Evolutionary conservation across 2,797 vertebrate species (phyloP), one percentile per base, ranked within the genome.

Genomic region (Vireo griseus): DNA sequence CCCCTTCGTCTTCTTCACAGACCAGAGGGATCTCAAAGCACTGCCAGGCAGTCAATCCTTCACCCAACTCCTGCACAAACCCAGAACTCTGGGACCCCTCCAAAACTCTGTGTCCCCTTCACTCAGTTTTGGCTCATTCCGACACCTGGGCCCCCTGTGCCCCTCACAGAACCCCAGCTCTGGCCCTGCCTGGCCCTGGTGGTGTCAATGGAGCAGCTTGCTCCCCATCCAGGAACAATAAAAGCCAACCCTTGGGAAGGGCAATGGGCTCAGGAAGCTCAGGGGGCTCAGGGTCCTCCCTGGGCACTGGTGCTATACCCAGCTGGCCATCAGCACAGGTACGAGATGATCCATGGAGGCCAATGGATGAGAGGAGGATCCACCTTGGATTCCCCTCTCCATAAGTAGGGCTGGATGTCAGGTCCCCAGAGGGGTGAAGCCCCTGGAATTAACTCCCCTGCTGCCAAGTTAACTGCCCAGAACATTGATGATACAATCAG

Each of bases 381-480:
- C 59, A 69, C 59, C 39, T 5, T 2, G 48, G 1, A 61, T 75
- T 58, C 55, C 90, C 12, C 33, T 40, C 33, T 73, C 68, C 83
- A 29, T 33, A 8, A 76, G 9, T n/a, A n/a, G 47, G 44, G 67
- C 7, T 94, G 75, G 77, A 73, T 92, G 86, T 67, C 90, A 74
- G 68, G 58, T 79, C 92, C 74, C 55, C 0, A 0, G 62, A 78
- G 85, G 92, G 73, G n/a, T 63, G 79, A 82, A 77, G 69, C 63
- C 67, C 86, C 68, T 58, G 12, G 5, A 74, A 67, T 71, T 80
- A 54, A 79, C 85, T 94, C 83, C 94, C 92, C 58, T 28, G 67
- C 92, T 90, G 72, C 95, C 75, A 26, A 92, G 94, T 95, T 96
- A 96, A 95, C 96, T 96, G 84, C 77, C 95, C 87, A 83, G 86